A percentile compares a stretch with the other conserved stretches of the same genome.
Conservation (phyloP, 1,140 invertebrate genomes). For the Helicoverpa zea region DNA sequence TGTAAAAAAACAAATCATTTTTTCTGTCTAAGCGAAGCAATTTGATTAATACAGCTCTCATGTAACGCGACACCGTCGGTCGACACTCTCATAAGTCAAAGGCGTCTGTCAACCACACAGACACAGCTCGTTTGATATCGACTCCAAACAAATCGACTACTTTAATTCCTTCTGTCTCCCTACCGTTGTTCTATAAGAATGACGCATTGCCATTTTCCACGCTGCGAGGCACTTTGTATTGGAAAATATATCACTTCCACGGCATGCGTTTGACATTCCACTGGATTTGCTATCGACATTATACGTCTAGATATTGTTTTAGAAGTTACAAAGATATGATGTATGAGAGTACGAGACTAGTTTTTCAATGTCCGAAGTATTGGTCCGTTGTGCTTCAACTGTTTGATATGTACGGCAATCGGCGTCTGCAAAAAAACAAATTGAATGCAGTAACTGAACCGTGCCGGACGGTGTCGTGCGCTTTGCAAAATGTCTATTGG, state of each 20-base stretch:
- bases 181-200: constrained; percentile 30
- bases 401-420: not conserved
- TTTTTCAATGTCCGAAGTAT: constrained; percentile 32
- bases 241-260: constrained; percentile 44
- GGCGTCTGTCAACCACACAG: constrained; percentile 41
- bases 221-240: constrained; percentile 43
- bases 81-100: constrained; percentile 36
- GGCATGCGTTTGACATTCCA: constrained; percentile 26
- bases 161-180: constrained; percentile 41
- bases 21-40: not conserved
- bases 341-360: constrained; percentile 27
- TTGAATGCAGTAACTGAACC: not conserved
- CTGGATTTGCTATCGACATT: constrained; percentile 16
- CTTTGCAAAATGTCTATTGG: constrained; percentile 19
- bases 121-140: constrained; percentile 44
- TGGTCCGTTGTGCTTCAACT: constrained; percentile 15
- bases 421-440: constrained; percentile 8
- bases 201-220: constrained; percentile 40
- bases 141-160: constrained; percentile 48
- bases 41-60: constrained; percentile 17
- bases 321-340: constrained; percentile 27
- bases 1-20: not conserved
- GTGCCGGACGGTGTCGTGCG: not conserved
- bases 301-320: constrained; percentile 23
- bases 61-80: not conserved